A percentile compares a stretch with the other conserved stretches of the same genome.
Evolutionary conservation across 2,888 invertebrate species (phyloP).

Genomic region (Drosophila multiciliata): DNA sequence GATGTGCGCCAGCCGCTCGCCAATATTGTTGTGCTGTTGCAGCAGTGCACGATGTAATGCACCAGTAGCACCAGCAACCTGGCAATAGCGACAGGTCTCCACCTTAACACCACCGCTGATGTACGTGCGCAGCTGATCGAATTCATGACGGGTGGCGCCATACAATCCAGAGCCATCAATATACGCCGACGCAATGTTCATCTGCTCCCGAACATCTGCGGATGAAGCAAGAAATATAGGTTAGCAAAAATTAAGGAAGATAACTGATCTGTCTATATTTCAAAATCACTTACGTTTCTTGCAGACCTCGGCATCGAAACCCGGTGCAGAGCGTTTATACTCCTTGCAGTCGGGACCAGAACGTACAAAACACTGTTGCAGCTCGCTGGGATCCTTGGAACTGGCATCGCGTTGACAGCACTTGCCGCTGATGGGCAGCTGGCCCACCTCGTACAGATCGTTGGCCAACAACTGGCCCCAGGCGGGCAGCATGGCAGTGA

Average conservation of each 20-base stretch:
- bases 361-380: slow-evolving; percentile 87
- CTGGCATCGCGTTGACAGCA: slow-evolving; percentile 73
- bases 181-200: slow-evolving; percentile 93
- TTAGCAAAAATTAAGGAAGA: background rate
- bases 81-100: slow-evolving; percentile 88
- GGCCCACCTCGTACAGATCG: slow-evolving; percentile 89
- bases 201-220: slow-evolving; percentile 90
- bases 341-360: slow-evolving; percentile 86
- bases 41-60: slow-evolving; percentile 90
- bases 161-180: slow-evolving; percentile 94
- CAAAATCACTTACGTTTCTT: slow-evolving; percentile 86
- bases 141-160: slow-evolving; percentile 89
- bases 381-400: slow-evolving; percentile 81
- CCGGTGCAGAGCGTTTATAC: slow-evolving; percentile 90
- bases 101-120: slow-evolving; percentile 90
- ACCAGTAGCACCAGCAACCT: slow-evolving; percentile 88
- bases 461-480: slow-evolving; percentile 92
- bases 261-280: too few relatives aligned
- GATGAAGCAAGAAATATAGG: slow-evolving; percentile 2
- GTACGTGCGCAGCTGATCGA: slow-evolving; percentile 89
- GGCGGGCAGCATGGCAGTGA: slow-evolving; percentile 91
- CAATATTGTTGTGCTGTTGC: slow-evolving; percentile 92
- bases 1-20: slow-evolving; percentile 88
- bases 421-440: slow-evolving; percentile 86
- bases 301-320: slow-evolving; percentile 87